Evolutionary conservation across 2,113 vertebrate species (phyloP), one percentile per base, ranked within the genome.

Genomic region (Amazona guildingii): DNA sequence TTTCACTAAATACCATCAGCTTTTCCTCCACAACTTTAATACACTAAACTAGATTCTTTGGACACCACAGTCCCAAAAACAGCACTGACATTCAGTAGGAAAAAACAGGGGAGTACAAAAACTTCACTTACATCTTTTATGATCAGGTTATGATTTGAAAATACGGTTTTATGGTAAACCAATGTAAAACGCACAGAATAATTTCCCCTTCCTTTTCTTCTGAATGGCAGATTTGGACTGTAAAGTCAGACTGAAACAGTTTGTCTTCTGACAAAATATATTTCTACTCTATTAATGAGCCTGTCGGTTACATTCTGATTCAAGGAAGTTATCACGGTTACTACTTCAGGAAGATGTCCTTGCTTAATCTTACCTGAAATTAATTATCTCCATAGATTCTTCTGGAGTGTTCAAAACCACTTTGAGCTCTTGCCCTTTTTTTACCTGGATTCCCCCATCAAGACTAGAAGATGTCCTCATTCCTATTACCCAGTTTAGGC

Each of bases 381-480:
- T 96, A 44, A 99, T 43, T 66, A 99, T 96, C 79, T 99, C 98
- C 98, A 98, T 97, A 18, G 97, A 78, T 29, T 99, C 98, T 95
- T 99, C 98, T 0, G 98, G 98, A 21, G 98, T 98, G 95, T 99
- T 99, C 37, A 99, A 97, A 11, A 98, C 98, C 89, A 98, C 92
- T 85, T 98, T 98, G 74, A 99, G 84, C n/a, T 98, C 98, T 74
- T 94, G 98, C 8, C 98, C 98, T 57, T 98, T 98, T 97, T 98
- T 98, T 5, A 98, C 73, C 77, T 98, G 98, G 73, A 99, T 70
- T 66, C 98, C 98, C 23, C 99, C 98, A 46, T 99, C 98, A 80
- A 99, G 94, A 91, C 98, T 98, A 46, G 97, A 96, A 28, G 98
- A 97, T 68, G 98, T 98, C 21, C 75, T 98, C 66, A 98, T 10